Base-by-base conservation (phyloP, 2,888 invertebrate species). In the Smittia sp. region DNA sequence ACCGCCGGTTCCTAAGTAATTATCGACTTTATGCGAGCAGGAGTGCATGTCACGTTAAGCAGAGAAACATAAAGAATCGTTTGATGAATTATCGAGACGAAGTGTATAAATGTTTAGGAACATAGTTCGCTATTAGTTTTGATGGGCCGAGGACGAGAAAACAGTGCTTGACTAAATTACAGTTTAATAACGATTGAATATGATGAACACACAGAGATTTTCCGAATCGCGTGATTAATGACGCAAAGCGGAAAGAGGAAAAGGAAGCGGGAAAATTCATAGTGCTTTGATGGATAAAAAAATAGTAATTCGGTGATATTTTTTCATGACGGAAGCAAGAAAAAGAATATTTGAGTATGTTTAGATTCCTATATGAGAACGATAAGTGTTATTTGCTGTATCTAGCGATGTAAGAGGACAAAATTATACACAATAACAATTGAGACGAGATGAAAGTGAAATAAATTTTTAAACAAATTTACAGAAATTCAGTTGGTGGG, bases 371-470 rank as follows among this genome's bases (percentile, higher is more conserved):
- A 54, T 69, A 69, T 54, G 69, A 69, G 20, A 27, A 69, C 27
- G 54, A 52, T 69, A 69, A 69, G 54, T 69, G 69, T 69, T 69
- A 69, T 54, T 69, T 32, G 69, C 54, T 69, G 69, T 69, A 68
- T 69, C 52, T 69, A 69, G 69, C 15, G 18, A 69, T 25, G 24
- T 69, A 69, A 69, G 69, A 15, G 63, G 27, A 63, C 13, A 67
- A 68, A 68, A 68, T 68, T 68, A 68, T 69, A 69, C 46, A 68
- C 52, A 69, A 58, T 20, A 58, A 58, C 20, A 9, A 58, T 18
- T 58, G 22, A 58, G n/a, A 69, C 32, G 52, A 69, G 24, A 68
- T 38, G 46, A 4, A 67, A 54, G 54, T 46, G 20, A 67, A 69
- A 69, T 69, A 54, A 69, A 69, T 69, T 69, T 69, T 69, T 69